Conservation (phyloP, 2,113 vertebrate genomes). For the Neofelis nebulosa region DNA sequence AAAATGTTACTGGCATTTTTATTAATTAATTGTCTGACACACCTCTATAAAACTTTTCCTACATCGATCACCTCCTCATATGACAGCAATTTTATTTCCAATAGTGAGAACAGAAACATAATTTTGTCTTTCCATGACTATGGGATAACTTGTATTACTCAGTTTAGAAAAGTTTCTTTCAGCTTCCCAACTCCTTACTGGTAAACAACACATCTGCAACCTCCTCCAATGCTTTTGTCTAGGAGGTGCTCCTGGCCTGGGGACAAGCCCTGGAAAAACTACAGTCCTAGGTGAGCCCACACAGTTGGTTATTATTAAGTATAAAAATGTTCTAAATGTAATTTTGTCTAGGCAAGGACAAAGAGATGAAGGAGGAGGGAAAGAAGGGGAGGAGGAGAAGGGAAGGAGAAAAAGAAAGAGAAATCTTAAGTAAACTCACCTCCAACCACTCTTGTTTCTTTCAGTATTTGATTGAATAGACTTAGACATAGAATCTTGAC, state of each 20-base stretch:
- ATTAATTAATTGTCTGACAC: neutral
- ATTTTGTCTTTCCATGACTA: neutral
- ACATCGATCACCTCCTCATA: neutral
- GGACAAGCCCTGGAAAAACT: neutral
- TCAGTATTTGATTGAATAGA: slow-evolving; percentile 64
- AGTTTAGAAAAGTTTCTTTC: slow-evolving; percentile 13
- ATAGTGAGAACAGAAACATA: neutral
- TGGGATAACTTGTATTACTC: slow-evolving; percentile 23
- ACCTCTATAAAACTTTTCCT: neutral
- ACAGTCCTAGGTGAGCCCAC: neutral
- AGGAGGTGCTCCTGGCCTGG: neutral
- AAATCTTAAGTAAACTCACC: slow-evolving; percentile 76
- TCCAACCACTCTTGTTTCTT: slow-evolving; percentile 76
- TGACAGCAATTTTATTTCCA: slow-evolving; percentile 29
- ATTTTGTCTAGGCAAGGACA: slow-evolving; percentile 3
- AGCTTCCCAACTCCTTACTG: slow-evolving; percentile 7
- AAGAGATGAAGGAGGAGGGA: neutral
- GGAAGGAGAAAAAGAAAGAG: slow-evolving; percentile 4
- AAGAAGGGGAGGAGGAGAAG: neutral
- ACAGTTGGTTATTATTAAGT: slow-evolving; percentile 8
- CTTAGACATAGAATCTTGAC: slow-evolving; percentile 64
- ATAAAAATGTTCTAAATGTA: slow-evolving; percentile 38
- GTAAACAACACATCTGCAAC: neutral
- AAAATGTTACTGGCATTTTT: slow-evolving; percentile 20
- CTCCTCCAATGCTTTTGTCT: neutral